Evolutionary conservation across 2,113 vertebrate species (phyloP), one percentile per base, ranked within the genome.

Genomic region (Psilopsiagon aurifrons): DNA sequence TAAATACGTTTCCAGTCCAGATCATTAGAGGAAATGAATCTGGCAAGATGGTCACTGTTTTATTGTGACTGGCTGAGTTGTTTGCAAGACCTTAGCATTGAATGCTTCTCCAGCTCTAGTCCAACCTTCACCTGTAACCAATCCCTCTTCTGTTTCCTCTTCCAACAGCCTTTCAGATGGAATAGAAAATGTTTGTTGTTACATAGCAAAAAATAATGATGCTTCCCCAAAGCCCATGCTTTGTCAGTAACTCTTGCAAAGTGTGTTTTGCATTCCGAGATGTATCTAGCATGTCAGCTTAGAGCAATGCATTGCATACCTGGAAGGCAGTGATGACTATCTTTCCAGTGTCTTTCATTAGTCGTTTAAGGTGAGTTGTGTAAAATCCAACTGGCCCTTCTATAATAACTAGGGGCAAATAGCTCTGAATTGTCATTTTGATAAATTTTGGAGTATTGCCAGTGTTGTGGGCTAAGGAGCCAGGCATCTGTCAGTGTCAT

Each of bases 371-470:
- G 87, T 80, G 67, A 93, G 77, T 37, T 96, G 92, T 91, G 80
- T 86, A 71, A 96, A 96, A 95, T 84, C 89, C 79, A 88, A 46
- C 79, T 92, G 80, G 84, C 92, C 84, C 74, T 82, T 86, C 66
- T 94, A 41, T 95, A 97, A 92, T 94, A 96, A 95, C 83, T 92
- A 49, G 83, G 73, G 92, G 63, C 79, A 77, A 86, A 90, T 80
- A 93, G 84, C 73, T 91, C 92, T 90, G 69, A 92, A 79, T 91
- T 97, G 86, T 96, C 94, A 91, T 80, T 97, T 96, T 96, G 92
- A 97, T 95, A 57, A 90, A 93, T 86, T 71, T 83, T 86, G 57
- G 85, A 86, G 44, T 89, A 83, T 80, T 96, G 96, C 84, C 75
- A 92, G 81, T 78, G 55, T 80, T 95, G 81, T 14, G 82, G 76